phyloP scores from a whole-genome alignment of 2,888 invertebrate genomes.

The Netelia melanura region DNA sequence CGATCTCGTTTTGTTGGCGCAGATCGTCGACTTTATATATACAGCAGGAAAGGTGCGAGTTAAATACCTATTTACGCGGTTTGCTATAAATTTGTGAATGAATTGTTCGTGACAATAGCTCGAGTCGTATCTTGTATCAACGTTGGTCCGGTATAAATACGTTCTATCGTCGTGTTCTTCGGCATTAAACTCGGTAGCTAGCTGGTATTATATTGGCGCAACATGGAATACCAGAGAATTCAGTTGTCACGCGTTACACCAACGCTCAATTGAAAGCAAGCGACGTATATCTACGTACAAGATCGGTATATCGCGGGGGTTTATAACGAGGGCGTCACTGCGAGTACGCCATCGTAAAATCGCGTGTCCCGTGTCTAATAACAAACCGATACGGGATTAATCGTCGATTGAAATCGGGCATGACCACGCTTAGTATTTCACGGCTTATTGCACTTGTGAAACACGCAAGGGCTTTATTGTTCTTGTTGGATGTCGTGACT shows the following conservation, averaged over 20 bases:
- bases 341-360: slow-evolving; percentile 60
- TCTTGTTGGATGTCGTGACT: slow-evolving; percentile 59
- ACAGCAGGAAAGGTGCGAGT: too few relatives aligned
- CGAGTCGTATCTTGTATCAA: slow-evolving; percentile 32
- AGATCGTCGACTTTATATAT: too few relatives aligned
- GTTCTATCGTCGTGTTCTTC: slow-evolving; percentile 46
- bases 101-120: slow-evolving; percentile 34
- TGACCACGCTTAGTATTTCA: slow-evolving; percentile 76
- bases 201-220: slow-evolving; percentile 30
- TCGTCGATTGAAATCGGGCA: slow-evolving; percentile 73
- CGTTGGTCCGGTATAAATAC: slow-evolving; percentile 40
- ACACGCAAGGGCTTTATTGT: slow-evolving; percentile 69
- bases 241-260: slow-evolving; percentile 64
- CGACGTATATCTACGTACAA: slow-evolving; percentile 12
- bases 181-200: slow-evolving; percentile 32
- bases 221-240: slow-evolving; percentile 58
- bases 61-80: too few relatives aligned
- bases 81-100: not conserved
- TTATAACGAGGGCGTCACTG: slow-evolving; percentile 61
- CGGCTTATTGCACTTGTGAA: slow-evolving; percentile 67
- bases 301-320: slow-evolving; percentile 10
- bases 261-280: slow-evolving; percentile 45
- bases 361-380: slow-evolving; percentile 71
- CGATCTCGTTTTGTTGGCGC: too few relatives aligned
- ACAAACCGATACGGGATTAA: slow-evolving; percentile 75